A percentile compares a stretch with the other conserved stretches of the same genome.
phyloP scores from a whole-genome alignment of 2,888 invertebrate species.

The Meloe dianella region DNA sequence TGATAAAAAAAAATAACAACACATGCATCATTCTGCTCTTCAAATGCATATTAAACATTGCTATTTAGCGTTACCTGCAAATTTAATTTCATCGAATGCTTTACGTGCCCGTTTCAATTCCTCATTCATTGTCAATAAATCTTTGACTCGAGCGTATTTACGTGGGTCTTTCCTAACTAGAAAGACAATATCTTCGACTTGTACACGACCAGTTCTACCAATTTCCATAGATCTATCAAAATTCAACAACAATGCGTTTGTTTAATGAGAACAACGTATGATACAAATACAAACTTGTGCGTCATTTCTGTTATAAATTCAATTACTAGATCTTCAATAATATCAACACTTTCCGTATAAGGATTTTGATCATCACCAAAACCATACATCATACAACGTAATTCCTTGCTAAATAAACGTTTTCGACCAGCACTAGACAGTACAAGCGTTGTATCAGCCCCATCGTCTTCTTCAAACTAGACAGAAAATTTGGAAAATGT shows the following conservation, averaged over 20 bases:
- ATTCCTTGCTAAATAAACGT: slow-evolving; percentile 87
- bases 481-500: slow-evolving; percentile 40
- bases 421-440: slow-evolving; percentile 70
- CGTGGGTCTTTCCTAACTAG: slow-evolving; percentile 93
- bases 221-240: slow-evolving; percentile 90
- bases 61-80: slow-evolving; percentile 74
- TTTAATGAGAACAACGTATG: background rate
- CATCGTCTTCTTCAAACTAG: slow-evolving; percentile 72
- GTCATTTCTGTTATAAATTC: slow-evolving; percentile 97
- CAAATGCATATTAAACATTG: slow-evolving; percentile 10
- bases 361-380: slow-evolving; percentile 99
- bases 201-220: slow-evolving; percentile 93
- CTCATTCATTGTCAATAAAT: slow-evolving; percentile 97
- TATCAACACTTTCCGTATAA: slow-evolving; percentile 97
- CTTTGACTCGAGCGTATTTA: slow-evolving; percentile 97
- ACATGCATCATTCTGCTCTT: background rate
- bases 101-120: slow-evolving; percentile 98
- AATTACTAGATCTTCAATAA: slow-evolving; percentile 95
- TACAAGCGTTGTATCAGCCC: slow-evolving; percentile 72
- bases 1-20: background rate
- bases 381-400: slow-evolving; percentile 99
- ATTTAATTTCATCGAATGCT: slow-evolving; percentile 99
- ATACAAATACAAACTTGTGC: slow-evolving; percentile 66
- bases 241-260: background rate
- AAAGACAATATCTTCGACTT: slow-evolving; percentile 97